These are phyloP conservation scores for Drosophila barbarae DNA, from an alignment of 2,888 invertebrate genomes.

Conservation along the genomic window DNA sequence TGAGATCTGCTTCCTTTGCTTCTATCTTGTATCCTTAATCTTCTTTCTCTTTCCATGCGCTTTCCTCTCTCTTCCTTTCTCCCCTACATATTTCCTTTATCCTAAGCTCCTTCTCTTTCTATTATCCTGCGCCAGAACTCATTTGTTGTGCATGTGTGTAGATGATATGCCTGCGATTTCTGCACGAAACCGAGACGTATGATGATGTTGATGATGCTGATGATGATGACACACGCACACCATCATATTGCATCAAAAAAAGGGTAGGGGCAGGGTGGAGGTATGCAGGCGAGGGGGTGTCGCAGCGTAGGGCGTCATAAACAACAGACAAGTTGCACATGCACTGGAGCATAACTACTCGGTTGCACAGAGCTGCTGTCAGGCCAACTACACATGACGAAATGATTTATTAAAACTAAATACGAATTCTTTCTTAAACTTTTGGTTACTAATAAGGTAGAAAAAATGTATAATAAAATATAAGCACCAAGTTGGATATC, in stretches of 20 bases:
- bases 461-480: too few relatives aligned
- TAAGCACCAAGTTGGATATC: too few relatives aligned
- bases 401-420: not conserved
- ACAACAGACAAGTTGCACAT: slow-evolving; percentile 73
- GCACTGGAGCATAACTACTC: slow-evolving; percentile 65
- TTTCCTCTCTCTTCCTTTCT: not conserved
- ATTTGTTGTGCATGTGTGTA: slow-evolving; percentile 26
- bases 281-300: slow-evolving; percentile 3
- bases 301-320: slow-evolving; percentile 56
- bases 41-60: slow-evolving; percentile 7
- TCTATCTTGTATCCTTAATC: slow-evolving; percentile 12
- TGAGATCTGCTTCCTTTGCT: slow-evolving; percentile 21
- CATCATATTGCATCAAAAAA: slow-evolving; percentile 9
- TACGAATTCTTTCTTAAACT: too few relatives aligned
- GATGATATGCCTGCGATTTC: slow-evolving; percentile 69
- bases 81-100: too few relatives aligned
- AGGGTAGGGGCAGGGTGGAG: not conserved
- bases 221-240: slow-evolving; percentile 42
- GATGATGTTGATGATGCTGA: slow-evolving; percentile 70
- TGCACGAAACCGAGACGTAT: slow-evolving; percentile 66
- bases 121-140: slow-evolving; percentile 15
- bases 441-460: too few relatives aligned
- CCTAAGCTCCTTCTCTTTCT: slow-evolving; percentile 7
- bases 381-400: slow-evolving; percentile 17
- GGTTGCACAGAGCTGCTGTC: slow-evolving; percentile 53